A percentile compares a stretch with the other conserved stretches of the same genome.
These are phyloP conservation scores for Chionoecetes opilio DNA, from an alignment of 1,140 invertebrate species.

Conservation along the genomic window DNA sequence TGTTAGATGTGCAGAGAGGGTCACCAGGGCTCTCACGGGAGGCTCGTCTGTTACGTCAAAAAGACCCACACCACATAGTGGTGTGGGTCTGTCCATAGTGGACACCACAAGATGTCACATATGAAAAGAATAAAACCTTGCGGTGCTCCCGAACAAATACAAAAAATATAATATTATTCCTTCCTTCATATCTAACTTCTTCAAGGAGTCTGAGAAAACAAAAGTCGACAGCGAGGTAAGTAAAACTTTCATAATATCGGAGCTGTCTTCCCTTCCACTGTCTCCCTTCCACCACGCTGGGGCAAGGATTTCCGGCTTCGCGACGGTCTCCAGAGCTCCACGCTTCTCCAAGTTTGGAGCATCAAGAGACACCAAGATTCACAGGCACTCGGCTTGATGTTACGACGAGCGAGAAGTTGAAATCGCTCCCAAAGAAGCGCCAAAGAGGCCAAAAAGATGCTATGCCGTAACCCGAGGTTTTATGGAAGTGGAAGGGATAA, in stretches of 20 bases:
- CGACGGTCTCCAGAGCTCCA: not conserved
- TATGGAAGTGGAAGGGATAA: constrained; percentile 18
- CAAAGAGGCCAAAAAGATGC: not conserved
- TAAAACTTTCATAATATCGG: constrained; percentile 31
- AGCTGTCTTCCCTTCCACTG: not conserved
- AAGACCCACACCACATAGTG: too few relatives aligned
- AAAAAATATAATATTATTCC: not conserved
- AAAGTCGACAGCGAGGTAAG: not conserved
- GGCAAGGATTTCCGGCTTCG: not conserved
- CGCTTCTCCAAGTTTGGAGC: constrained; percentile 2
- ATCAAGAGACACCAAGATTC: not conserved
- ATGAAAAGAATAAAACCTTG: too few relatives aligned
- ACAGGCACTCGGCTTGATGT: constrained; percentile 17
- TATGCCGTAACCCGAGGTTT: not conserved
- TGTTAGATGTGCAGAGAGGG: too few relatives aligned
- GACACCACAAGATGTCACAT: too few relatives aligned
- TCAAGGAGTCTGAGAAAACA: constrained; percentile 19
- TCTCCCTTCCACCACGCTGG: not conserved
- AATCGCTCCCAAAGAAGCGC: not conserved
- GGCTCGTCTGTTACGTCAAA: too few relatives aligned
- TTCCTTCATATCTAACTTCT: constrained; percentile 30
- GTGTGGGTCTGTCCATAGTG: too few relatives aligned
- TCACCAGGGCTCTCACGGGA: too few relatives aligned
- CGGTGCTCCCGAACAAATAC: not conserved
- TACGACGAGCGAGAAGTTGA: constrained; percentile 17